Base-by-base conservation (phyloP, 2,113 vertebrate species). In the Gopherus evgoodei region DNA sequence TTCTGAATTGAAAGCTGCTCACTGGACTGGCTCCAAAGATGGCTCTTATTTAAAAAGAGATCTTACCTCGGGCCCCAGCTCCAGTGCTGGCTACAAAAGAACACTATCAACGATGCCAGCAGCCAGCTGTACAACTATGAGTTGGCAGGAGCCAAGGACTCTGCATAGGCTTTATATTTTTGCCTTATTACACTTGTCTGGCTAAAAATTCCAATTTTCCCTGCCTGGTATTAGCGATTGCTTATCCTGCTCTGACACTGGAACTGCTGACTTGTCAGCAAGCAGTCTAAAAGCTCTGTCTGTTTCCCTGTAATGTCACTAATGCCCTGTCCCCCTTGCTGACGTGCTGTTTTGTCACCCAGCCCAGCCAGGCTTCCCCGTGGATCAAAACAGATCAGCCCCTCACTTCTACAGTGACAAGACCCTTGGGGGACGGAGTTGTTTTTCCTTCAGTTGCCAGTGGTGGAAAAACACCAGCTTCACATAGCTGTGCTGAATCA, bases 131-230 rank as follows among this genome's bases (percentile, higher is more conserved):
- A 3, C 35, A 5, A 5, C 47, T 88, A 62, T 72, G 88, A 84
- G 86, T 0, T 85, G 93, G 86, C 81, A 89, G 84, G 84, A 56
- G 47, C 14, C 38, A 42, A 81, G 54, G n/a, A 84, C 38, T 87
- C 80, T 87, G 86, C 83, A 59, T 31, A 85, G 89, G 88, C 65
- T 88, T 91, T 82, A 2, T 44, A 5, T 52, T 86, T 81, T 31
- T 27, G 31, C 76, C 84, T 88, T 42, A 25, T 53, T 87, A 62
- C 53, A 97, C 38, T 57, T 16, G 21, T 5, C 44, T 44, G 69
- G 57, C 81, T 59, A 81, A 90, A 93, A 80, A 80, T 35, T n/a
- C 59, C 7, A 2, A 4, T 84, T 90, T 86, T 44, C 81, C 83
- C 52, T 57, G 65, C 69, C 11, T 93, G 91, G 84, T 44, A 78